Conservation (phyloP, 2,888 invertebrate genomes). For the Scaptomyza parva region DNA sequence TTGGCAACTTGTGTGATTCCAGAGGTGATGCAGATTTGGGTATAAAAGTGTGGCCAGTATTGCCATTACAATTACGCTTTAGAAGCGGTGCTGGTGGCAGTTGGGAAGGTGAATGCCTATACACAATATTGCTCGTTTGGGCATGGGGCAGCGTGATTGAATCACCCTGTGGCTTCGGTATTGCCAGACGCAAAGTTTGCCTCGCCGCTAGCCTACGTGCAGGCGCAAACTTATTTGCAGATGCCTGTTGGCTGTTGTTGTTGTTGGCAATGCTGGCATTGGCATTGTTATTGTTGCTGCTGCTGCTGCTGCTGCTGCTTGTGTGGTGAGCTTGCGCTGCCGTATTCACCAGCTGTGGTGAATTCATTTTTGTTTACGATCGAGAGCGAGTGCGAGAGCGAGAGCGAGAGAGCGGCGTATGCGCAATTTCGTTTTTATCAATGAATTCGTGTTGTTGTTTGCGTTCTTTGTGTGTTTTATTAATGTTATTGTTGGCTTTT, state of each 20-base stretch:
- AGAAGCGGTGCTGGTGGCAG: conserved; percentile 80
- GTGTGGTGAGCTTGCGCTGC: conserved; percentile 60
- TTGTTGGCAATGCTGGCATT: conserved; percentile 34
- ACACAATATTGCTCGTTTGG: conserved; percentile 46
- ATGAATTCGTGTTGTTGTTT: conserved; percentile 50
- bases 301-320: conserved; percentile 36
- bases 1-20: conserved; percentile 79
- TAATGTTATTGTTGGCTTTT: conserved; percentile 32
- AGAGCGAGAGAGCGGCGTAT: conserved; percentile 33
- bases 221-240: conserved; percentile 83
- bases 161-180: conserved; percentile 83
- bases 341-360: conserved; percentile 72
- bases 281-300: conserved; percentile 36
- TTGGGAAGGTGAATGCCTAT: conserved; percentile 79
- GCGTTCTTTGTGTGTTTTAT: conserved; percentile 11
- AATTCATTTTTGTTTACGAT: conserved; percentile 71
- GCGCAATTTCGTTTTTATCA: conserved; percentile 55
- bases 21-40: conserved; percentile 80
- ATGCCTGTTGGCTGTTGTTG: conserved; percentile 25
- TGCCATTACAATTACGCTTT: conserved; percentile 51
- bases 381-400: conserved; percentile 19
- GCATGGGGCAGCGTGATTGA: conserved; percentile 44
- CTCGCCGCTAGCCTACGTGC: conserved; percentile 84
- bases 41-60: conserved; percentile 39
- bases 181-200: conserved; percentile 83